Base-by-base conservation (phyloP, 1,140 invertebrate genomes). In the Eumeta japonica region DNA sequence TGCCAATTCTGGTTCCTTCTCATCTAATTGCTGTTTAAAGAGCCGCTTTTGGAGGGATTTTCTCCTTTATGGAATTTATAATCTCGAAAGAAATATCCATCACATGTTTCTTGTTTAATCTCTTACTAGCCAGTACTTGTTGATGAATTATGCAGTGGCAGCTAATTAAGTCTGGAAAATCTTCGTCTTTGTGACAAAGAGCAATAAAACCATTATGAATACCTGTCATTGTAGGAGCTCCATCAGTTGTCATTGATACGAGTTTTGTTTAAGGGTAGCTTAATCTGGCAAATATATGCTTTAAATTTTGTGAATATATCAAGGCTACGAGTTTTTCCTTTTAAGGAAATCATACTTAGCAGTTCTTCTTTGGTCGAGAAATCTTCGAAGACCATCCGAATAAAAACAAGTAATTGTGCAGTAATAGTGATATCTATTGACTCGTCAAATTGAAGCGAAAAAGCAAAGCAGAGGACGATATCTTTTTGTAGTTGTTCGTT, bases 121-220 rank as follows among this genome's bases (percentile, higher is more conserved):
- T 54, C 41, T 56, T 57, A 36, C 47, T 55, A 47, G 43, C 41
- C 40, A 58, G 40, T 42, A 56, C 45, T 46, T 54, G 46, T 37
- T 61, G 49, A 43, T 59, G 48, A 50, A 57, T 58, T 53, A 61
- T 50, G 35, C 48, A 57, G 51, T 57, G 50, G 46, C 58, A 58
- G 41, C 44, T 50, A 39, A 58, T 45, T 39, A 60, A 58, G 31
- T 45, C 45, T 51, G 42, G 49, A 39, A 48, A 53, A 28, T 54
- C 33, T 37, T 52, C 38, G 36, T 57, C 45, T 43, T 58, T 52
- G 17, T 50, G 45, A 43, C 43, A 49, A 39, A 51, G 38, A 39
- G 38, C 36, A 44, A 58, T 49, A 47, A 44, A 54, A 34, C 50
- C 48, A 49, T 56, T 56, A 37, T 44, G 32, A 41, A 37, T 39